Percentiles rank a stretch among this genome's conserved stretches.
phyloP scores from a whole-genome alignment of 2,797 vertebrate genomes.

The Helostoma temminkii region DNA sequence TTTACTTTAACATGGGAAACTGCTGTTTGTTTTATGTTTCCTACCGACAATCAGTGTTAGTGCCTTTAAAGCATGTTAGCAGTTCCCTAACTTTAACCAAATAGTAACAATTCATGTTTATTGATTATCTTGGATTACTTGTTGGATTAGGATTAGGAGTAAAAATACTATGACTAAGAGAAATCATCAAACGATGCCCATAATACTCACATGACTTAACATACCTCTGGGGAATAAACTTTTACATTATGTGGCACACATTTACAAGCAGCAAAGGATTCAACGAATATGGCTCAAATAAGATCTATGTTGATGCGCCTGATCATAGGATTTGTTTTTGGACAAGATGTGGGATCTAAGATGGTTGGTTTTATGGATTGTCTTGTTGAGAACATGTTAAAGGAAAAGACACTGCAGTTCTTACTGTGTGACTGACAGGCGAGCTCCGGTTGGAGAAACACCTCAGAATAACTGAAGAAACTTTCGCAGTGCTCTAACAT shows the following conservation, averaged over 20 bases:
- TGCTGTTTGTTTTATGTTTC: too few species aligned
- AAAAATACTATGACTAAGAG: neutral
- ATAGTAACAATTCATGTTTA: neutral
- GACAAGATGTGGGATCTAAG: neutral
- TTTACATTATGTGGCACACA: slow-evolving; percentile 3
- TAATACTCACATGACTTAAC: neutral
- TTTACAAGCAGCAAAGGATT: slow-evolving; percentile 1
- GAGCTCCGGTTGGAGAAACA: slow-evolving; percentile 4
- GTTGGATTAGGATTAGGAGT: neutral
- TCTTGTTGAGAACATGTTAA: neutral
- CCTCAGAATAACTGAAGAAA: slow-evolving; percentile 2
- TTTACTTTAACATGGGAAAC: too few species aligned
- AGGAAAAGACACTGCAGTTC: neutral
- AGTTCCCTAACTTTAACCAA: neutral
- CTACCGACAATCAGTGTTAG: too few species aligned
- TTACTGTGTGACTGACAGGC: neutral
- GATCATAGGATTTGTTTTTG: neutral
- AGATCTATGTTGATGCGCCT: neutral
- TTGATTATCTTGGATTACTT: neutral
- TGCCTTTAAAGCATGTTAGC: too few species aligned
- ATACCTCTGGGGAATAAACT: slow-evolving; percentile 13
- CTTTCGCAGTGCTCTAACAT: slow-evolving; percentile 36
- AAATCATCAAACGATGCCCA: too few species aligned
- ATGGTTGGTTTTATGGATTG: too few species aligned
- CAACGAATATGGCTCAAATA: neutral